Conservation (phyloP, 2,888 invertebrate genomes). For the Callinectes sapidus region DNA sequence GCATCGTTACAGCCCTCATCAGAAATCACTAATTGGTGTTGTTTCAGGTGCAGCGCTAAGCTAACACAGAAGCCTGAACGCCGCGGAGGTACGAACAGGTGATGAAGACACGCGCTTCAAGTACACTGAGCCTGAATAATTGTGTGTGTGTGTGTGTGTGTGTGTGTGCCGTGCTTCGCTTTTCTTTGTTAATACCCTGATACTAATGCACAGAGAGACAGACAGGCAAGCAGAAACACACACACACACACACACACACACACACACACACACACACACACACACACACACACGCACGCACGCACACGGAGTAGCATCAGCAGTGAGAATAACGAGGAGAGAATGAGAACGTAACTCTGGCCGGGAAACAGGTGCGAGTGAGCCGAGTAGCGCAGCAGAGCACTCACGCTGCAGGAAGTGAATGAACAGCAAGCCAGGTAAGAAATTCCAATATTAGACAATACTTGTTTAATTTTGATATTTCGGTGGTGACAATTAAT, state of each 20-base stretch:
- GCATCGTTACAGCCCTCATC: not conserved
- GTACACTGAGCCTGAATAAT: not conserved
- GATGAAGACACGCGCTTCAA: not conserved
- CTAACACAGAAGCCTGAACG: not conserved
- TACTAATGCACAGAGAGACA: not conserved
- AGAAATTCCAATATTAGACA: no score
- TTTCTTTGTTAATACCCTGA: not conserved
- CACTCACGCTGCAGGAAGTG: not conserved
- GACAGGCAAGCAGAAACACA: not conserved
- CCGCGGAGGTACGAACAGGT: not conserved
- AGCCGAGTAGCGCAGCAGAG: not conserved
- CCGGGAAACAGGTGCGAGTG: not conserved
- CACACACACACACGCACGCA: not conserved
- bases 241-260: not conserved
- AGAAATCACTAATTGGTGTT: not conserved
- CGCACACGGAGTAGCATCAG: not conserved
- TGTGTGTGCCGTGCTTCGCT: not conserved
- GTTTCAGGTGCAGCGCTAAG: not conserved
- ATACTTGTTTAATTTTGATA: no score
- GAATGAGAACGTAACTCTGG: not conserved
- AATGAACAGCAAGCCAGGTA: not conserved
- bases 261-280: not conserved
- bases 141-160: conserved; percentile 20
- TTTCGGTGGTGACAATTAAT: no score
- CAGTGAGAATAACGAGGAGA: not conserved